Evolutionary conservation across 2,113 vertebrate genomes (phyloP).

Genomic region (Prietella phreatophila): DNA sequence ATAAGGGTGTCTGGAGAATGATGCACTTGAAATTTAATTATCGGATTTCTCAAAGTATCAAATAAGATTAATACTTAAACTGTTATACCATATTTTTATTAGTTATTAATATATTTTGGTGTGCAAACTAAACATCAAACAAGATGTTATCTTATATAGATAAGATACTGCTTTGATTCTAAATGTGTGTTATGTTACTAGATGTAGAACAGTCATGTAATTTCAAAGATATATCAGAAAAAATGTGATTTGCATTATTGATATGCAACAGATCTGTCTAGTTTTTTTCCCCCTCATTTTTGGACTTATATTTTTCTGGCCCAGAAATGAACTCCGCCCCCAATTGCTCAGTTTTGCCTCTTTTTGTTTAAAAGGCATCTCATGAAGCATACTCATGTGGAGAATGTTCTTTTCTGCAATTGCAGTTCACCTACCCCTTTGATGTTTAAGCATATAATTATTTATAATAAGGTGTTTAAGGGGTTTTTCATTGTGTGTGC

Average conservation of each 20-base stretch:
- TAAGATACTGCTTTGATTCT: background rate
- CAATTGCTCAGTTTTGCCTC: background rate
- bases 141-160: background rate
- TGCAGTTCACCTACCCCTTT: background rate
- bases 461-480: background rate
- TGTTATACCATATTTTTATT: background rate
- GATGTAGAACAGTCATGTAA: background rate
- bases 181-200: background rate
- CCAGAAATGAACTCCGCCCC: background rate
- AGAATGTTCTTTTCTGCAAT: background rate
- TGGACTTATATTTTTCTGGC: too few relatives aligned
- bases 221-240: background rate
- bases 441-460: background rate
- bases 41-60: too few relatives aligned
- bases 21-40: too few relatives aligned
- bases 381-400: background rate
- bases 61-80: too few relatives aligned
- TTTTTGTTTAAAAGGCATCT: background rate
- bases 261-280: background rate
- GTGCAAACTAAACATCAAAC: background rate
- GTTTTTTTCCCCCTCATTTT: too few relatives aligned
- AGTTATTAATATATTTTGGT: background rate
- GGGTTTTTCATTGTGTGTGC: background rate
- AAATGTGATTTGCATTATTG: background rate
- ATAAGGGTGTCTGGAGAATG: too few relatives aligned